Evolutionary conservation across 92 coral and sea anemone genomes (phyloP), one percentile per base, ranked within the genome.

Genomic region (Nematostella vectensis): DNA sequence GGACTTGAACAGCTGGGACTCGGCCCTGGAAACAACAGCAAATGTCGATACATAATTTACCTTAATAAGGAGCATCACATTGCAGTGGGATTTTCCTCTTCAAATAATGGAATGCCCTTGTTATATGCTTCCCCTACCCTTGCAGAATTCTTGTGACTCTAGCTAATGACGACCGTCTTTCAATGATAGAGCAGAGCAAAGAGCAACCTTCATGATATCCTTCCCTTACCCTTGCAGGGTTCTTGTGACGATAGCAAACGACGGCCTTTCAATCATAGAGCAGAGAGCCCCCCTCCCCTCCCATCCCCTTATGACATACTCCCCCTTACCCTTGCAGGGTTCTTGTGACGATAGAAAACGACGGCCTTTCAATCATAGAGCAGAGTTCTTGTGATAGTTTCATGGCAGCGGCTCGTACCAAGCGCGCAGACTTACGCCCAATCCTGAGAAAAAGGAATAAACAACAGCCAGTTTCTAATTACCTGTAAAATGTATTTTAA

Each of bases 351-450:
- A 87, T 58, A 31, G 99, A 85, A 47, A 74, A 81, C 36, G 87
- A 77, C 17, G 99, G 95, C 13, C 99, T 80, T 3, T 88, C 85
- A 19, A 93, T 86, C 99, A 93, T 93, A 47, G 74, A 44, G 20
- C 57, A 82, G 56, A 93, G 61, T 72, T 93, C 99, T 39, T 81
- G 83, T n/a, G 96, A 77, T 4, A 93, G 82, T 61, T 93, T 93
- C 72, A 93, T 73, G 29, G 99, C 99, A 4, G 99, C 99, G 20
- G 99, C 99, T 19, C 99, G 86, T 18, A 93, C 96, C 61, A 93
- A 63, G 0, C 99, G 87, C 8, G 99, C 96, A 47, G 99, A 93
- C 47, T 82, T 93, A 29, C 96, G 96, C 27, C 99, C 99, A 70
- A 93, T 70, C 99, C 99, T 93, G 57, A 4, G 23, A 45, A 4